phyloP scores from a whole-genome alignment of 2,113 vertebrate species.

The Cheilinus undulatus region DNA sequence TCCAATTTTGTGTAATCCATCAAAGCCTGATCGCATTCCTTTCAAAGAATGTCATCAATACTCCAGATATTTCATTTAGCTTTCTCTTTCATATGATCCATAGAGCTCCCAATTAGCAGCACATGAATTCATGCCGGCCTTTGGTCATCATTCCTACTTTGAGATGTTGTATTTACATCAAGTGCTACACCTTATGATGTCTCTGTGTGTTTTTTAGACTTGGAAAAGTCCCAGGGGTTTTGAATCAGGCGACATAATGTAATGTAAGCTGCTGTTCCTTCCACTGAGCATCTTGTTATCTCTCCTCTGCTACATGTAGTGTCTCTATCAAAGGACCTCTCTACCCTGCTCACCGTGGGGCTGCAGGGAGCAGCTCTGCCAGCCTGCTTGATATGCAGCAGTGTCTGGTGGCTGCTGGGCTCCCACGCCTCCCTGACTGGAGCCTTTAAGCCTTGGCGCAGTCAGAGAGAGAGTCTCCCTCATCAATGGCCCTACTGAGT shows the following conservation, averaged over 20 bases:
- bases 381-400: constrained; percentile 79
- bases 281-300: constrained; percentile 68
- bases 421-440: constrained; percentile 75
- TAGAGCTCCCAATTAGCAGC: background rate
- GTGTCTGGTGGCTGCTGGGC: constrained; percentile 67
- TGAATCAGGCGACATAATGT: constrained; percentile 51
- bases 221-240: constrained; percentile 45
- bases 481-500: constrained; percentile 75
- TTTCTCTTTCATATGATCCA: constrained; percentile 10
- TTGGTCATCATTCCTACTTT: constrained; percentile 17
- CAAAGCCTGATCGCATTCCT: constrained; percentile 34
- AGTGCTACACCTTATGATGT: constrained; percentile 8
- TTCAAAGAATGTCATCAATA: constrained; percentile 27
- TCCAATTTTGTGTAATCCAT: constrained; percentile 46
- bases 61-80: constrained; percentile 3
- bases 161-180: constrained; percentile 22
- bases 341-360: constrained; percentile 60
- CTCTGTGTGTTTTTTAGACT: constrained; percentile 45
- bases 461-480: constrained; percentile 61
- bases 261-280: constrained; percentile 59
- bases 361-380: constrained; percentile 61
- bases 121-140: background rate
- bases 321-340: constrained; percentile 69
- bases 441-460: constrained; percentile 73
- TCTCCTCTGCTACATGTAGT: constrained; percentile 49